These are phyloP conservation scores for Arion vulgaris DNA, from an alignment of 1,140 invertebrate species.

Conservation along the genomic window DNA sequence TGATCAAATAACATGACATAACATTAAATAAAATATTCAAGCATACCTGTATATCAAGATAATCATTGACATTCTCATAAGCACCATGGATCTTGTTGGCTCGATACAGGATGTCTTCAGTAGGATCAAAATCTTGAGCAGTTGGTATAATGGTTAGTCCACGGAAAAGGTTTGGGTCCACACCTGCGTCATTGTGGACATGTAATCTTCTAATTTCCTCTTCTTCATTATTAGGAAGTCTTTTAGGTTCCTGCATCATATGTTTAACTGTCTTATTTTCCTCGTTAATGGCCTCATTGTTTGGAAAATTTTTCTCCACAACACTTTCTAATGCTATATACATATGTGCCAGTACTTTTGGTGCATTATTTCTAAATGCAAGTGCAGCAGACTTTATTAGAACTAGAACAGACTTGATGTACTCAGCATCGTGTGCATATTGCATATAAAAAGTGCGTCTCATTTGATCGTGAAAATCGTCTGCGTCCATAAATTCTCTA, in stretches of 20 bases:
- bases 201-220: background rate
- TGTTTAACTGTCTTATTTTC: background rate
- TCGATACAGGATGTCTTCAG: conserved; percentile 73
- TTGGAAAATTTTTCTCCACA: background rate
- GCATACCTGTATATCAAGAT: conserved; percentile 78
- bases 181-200: background rate
- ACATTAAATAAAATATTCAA: background rate
- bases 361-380: background rate
- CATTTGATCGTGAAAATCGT: conserved; percentile 6
- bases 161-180: conserved; percentile 53
- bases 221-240: background rate
- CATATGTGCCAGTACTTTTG: conserved; percentile 1
- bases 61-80: conserved; percentile 80
- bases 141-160: conserved; percentile 64
- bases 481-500: background rate
- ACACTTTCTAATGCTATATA: background rate
- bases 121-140: conserved; percentile 56
- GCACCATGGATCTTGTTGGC: conserved; percentile 77
- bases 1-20: no score
- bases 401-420: conserved; percentile 3
- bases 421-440: background rate
- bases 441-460: background rate
- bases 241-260: background rate
- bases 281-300: background rate
- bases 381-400: background rate